These are phyloP conservation scores for Agonopterix alstromeriana DNA, from an alignment of 2,888 invertebrate genomes.

Conservation along the genomic window DNA sequence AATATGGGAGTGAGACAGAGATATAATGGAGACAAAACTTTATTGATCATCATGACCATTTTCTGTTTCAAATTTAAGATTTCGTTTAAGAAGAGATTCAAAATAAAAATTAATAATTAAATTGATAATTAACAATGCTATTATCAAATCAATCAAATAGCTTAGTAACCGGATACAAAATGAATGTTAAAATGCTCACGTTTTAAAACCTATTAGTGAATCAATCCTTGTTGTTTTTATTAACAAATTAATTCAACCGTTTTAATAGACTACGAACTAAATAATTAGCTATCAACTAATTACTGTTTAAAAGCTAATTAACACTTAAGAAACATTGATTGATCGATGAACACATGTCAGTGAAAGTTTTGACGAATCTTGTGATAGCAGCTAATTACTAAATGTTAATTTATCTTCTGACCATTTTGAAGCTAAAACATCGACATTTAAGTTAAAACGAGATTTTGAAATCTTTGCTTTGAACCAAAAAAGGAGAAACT, in stretches of 20 bases:
- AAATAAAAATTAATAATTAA: no score
- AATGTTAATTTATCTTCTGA: no score
- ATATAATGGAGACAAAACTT: no score
- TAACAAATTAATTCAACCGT: constrained; percentile 26
- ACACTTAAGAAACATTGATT: constrained; percentile 38
- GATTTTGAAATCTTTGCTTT: no score
- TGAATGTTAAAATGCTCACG: neutral
- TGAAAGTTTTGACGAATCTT: constrained; percentile 10
- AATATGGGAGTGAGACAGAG: no score
- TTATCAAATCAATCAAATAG: constrained; percentile 1
- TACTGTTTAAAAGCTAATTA: constrained; percentile 50
- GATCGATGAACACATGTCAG: constrained; percentile 32
- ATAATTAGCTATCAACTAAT: constrained; percentile 51
- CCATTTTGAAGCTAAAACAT: no score
- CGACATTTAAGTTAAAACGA: no score
- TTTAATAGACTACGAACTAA: constrained; percentile 38
- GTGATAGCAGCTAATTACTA: no score
- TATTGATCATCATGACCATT: no score
- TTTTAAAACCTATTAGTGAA: neutral
- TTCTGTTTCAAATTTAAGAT: no score
- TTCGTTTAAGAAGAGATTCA: no score
- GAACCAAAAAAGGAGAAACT: no score
- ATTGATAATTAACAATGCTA: neutral
- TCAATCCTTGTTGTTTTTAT: constrained; percentile 10
- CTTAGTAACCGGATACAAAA: neutral